phyloP scores from a whole-genome alignment of 2,797 vertebrate species.

The Paratrypauchen microcephalus region DNA sequence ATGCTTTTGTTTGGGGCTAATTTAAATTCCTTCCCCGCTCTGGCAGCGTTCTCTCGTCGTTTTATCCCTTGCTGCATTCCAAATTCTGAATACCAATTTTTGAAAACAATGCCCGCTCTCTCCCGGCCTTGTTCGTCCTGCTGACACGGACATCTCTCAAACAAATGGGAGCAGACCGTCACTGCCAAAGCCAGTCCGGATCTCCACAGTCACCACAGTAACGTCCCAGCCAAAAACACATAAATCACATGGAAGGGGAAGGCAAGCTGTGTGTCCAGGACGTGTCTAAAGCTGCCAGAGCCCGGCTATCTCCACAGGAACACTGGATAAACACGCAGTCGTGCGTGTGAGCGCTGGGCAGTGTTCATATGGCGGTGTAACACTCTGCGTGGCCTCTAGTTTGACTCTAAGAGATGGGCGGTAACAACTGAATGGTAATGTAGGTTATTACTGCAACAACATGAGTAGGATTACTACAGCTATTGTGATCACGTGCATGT shows the following conservation, averaged over 20 bases:
- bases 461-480: too few relatives aligned
- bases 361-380: too few relatives aligned
- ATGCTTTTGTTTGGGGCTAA: background rate
- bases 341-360: too few relatives aligned
- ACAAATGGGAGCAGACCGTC: constrained; percentile 36
- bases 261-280: constrained; percentile 49
- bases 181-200: constrained; percentile 23
- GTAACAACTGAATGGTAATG: too few relatives aligned
- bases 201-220: constrained; percentile 17
- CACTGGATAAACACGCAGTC: too few relatives aligned
- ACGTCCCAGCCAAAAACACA: constrained; percentile 19
- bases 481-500: too few relatives aligned
- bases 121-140: constrained; percentile 1
- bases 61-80: background rate
- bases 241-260: constrained; percentile 48
- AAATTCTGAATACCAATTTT: background rate
- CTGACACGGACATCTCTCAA: constrained; percentile 11
- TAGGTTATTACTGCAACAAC: too few relatives aligned
- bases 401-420: too few relatives aligned
- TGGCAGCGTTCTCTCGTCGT: background rate
- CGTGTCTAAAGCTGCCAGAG: background rate
- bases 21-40: background rate
- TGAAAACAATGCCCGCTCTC: constrained; percentile 9
- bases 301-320: too few relatives aligned
- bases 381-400: too few relatives aligned